Conservation (phyloP, 1,140 invertebrate species). For the Panonychus citri region DNA sequence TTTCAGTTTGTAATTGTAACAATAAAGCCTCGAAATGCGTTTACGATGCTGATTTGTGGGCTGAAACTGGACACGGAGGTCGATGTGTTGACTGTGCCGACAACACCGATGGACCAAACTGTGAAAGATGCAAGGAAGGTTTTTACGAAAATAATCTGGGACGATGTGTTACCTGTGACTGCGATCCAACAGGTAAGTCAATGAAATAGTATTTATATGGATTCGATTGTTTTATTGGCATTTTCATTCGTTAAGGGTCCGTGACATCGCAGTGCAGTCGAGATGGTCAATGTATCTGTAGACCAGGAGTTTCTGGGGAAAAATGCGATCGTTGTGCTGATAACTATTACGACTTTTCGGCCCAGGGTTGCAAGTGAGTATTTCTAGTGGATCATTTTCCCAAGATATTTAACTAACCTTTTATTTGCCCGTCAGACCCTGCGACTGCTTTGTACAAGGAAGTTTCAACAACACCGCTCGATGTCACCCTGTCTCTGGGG, state of each 20-base stretch:
- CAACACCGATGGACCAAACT: conserved; percentile 74
- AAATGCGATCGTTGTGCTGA: conserved; percentile 31
- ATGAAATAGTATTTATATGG: no score
- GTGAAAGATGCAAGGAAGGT: conserved; percentile 74
- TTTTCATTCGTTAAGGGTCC: conserved; percentile 36
- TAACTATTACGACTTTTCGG: conserved; percentile 73
- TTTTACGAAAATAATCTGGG: conserved; percentile 50
- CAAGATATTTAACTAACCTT: not conserved
- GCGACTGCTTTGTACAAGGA: not conserved
- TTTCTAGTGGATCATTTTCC: not conserved
- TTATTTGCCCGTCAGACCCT: not conserved
- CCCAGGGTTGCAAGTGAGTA: conserved; percentile 26
- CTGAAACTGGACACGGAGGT: conserved; percentile 76
- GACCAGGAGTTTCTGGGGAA: conserved; percentile 29
- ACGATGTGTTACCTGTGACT: conserved; percentile 62
- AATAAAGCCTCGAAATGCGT: conserved; percentile 75
- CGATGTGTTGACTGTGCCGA: conserved; percentile 83
- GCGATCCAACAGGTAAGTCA: conserved; percentile 53
- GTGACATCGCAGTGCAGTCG: conserved; percentile 69
- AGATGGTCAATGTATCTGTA: conserved; percentile 38
- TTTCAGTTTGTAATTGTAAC: conserved; percentile 94
- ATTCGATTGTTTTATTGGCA: no score
- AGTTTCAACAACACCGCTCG: conserved; percentile 22
- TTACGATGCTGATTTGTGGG: conserved; percentile 78
- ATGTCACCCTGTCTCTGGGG: conserved; percentile 53